Evolutionary conservation across 2,113 vertebrate species (phyloP).

Genomic region (Eulemur macaco): DNA sequence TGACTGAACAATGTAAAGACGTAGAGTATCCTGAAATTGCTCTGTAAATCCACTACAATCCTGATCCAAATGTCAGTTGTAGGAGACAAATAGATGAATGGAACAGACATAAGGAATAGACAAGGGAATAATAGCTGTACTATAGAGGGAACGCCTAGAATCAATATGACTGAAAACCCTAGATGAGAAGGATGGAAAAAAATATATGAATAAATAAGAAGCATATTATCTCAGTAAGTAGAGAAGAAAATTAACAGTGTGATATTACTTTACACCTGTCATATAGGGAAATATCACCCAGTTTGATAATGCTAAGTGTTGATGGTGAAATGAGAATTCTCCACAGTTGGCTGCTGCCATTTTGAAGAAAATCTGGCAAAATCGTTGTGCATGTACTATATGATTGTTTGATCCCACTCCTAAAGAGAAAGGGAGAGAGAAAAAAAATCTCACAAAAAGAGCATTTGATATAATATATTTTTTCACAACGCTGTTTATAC

Average conservation of each 20-base stretch:
- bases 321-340: background rate
- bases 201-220: background rate
- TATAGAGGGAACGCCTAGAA: background rate
- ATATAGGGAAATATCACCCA: background rate
- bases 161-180: background rate
- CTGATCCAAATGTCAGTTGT: background rate
- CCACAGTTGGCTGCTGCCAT: background rate
- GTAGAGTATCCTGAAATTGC: background rate
- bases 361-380: slow-evolving; percentile 16
- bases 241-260: background rate
- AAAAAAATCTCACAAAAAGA: background rate
- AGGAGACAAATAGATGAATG: background rate
- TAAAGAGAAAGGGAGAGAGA: background rate
- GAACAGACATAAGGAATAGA: background rate
- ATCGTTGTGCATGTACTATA: background rate
- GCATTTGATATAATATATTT: background rate
- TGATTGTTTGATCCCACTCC: background rate
- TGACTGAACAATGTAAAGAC: background rate
- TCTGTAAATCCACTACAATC: background rate
- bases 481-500: background rate
- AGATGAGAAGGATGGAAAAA: background rate
- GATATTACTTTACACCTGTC: background rate
- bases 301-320: background rate
- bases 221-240: background rate
- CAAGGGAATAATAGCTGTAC: background rate